Percentiles rank a stretch among this genome's conserved stretches.
These are phyloP conservation scores for Nematopogon swammerdamellus DNA, from an alignment of 2,888 invertebrate genomes.

Conservation along the genomic window DNA sequence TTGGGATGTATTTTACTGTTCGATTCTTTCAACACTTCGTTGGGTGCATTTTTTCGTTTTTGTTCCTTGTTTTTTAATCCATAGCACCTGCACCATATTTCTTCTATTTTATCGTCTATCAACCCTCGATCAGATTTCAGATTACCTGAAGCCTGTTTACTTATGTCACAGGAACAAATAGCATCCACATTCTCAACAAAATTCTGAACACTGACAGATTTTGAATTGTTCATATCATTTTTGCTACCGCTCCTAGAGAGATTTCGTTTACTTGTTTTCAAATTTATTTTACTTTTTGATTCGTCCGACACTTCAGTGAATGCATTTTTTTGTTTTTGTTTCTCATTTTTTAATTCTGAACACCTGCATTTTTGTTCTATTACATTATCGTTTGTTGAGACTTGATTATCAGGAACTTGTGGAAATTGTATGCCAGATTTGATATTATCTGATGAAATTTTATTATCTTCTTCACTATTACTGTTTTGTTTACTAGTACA, in stretches of 20 bases:
- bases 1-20: conserved; percentile 2
- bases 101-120: no score
- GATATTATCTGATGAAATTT: no score
- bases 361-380: no score
- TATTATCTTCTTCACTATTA: not conserved
- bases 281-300: conserved; percentile 2
- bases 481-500: not conserved
- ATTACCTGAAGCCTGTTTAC: not conserved
- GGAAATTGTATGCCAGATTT: no score
- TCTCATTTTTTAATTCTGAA: no score
- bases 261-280: not conserved
- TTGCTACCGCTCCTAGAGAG: not conserved
- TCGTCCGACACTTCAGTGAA: not conserved
- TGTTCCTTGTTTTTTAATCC: no score
- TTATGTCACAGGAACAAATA: not conserved
- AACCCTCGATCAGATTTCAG: no score
- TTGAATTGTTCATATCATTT: not conserved
- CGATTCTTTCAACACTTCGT: not conserved
- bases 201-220: not conserved
- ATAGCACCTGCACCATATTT: no score
- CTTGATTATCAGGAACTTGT: no score
- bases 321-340: no score
- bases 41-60: not conserved
- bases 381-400: no score
- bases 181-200: conserved; percentile 13